Percentiles rank a stretch among this genome's conserved stretches.
phyloP scores from a whole-genome alignment of 2,797 vertebrate species.

The Spinibarbus caldwelli region DNA sequence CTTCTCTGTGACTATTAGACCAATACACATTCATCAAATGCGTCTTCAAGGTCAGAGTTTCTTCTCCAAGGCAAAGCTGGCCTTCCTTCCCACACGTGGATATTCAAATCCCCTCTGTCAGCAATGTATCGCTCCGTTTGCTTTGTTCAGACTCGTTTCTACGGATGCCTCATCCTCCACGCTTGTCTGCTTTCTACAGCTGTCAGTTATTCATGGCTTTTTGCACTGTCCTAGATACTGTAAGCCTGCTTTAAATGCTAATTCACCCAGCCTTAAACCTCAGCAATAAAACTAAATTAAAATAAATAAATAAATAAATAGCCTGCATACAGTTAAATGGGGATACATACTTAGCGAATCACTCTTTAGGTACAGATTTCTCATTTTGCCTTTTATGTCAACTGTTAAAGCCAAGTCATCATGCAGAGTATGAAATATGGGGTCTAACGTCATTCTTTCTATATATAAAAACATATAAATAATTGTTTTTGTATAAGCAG shows the following conservation, averaged over 20 bases:
- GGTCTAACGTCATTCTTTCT: background rate
- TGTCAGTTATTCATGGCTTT: constrained; percentile 59
- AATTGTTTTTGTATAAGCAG: background rate
- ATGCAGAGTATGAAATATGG: background rate
- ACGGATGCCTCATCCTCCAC: constrained; percentile 41
- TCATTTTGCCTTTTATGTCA: background rate
- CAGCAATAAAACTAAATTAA: constrained; percentile 31
- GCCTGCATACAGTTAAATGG: constrained; percentile 16
- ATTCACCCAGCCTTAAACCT: constrained; percentile 24
- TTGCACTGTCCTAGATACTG: constrained; percentile 54
- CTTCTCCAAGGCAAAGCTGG: constrained; percentile 37
- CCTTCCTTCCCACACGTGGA: constrained; percentile 12
- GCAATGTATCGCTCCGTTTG: constrained; percentile 46
- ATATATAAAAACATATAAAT: background rate
- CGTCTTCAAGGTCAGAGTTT: constrained; percentile 52
- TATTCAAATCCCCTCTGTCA: constrained; percentile 45
- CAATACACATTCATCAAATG: constrained; percentile 54
- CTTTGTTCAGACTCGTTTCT: constrained; percentile 51
- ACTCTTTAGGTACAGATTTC: background rate
- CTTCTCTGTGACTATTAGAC: constrained; percentile 41
- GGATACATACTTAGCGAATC: background rate
- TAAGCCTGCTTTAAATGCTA: constrained; percentile 52
- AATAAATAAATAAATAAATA: constrained; percentile 47
- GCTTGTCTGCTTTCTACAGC: constrained; percentile 55
- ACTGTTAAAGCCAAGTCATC: background rate